phyloP scores from a whole-genome alignment of 1,140 invertebrate genomes.

The Papilio machaon region DNA sequence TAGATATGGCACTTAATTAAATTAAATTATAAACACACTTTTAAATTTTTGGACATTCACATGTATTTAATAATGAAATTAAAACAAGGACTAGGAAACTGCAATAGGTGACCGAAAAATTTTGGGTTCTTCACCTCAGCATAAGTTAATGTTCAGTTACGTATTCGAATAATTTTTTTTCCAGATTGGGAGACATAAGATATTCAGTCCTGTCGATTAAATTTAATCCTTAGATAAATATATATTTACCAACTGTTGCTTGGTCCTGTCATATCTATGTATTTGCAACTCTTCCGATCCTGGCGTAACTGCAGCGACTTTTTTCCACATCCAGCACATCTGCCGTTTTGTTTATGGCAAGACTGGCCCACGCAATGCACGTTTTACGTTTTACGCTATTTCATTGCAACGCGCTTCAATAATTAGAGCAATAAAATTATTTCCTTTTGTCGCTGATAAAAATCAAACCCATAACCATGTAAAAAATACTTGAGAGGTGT shows the following conservation, averaged over 20 bases:
- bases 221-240: neutral
- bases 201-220: neutral
- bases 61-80: too few relatives aligned
- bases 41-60: neutral
- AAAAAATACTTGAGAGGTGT: too few relatives aligned
- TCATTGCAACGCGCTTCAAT: slow-evolving; percentile 32
- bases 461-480: neutral
- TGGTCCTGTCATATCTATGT: slow-evolving; percentile 40
- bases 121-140: too few relatives aligned
- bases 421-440: neutral
- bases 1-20: neutral
- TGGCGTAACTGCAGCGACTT: slow-evolving; percentile 49
- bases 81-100: too few relatives aligned
- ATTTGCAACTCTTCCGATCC: slow-evolving; percentile 36
- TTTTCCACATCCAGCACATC: slow-evolving; percentile 59
- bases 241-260: slow-evolving; percentile 49
- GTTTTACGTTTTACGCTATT: slow-evolving; percentile 47
- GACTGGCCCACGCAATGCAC: slow-evolving; percentile 39
- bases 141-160: too few relatives aligned
- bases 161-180: too few relatives aligned
- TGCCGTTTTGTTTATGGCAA: slow-evolving; percentile 61
- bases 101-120: too few relatives aligned
- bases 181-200: too few relatives aligned
- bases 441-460: neutral
- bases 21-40: neutral